phyloP scores from a whole-genome alignment of 2,797 vertebrate genomes.

The Pseudocheirus occidentalis region DNA sequence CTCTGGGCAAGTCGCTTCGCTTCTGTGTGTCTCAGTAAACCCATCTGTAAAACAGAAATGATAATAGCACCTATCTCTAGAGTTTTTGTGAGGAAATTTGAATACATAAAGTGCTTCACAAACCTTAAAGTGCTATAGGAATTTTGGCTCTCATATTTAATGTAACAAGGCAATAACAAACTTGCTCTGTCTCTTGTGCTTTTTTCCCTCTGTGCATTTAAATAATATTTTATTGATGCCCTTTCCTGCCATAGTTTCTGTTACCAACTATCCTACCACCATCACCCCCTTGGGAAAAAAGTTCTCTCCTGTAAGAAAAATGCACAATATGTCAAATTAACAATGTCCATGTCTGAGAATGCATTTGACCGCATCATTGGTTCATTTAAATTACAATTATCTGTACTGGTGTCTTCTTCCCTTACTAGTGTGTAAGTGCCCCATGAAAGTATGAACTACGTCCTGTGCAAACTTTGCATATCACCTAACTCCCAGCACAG shows the following conservation, averaged over 20 bases:
- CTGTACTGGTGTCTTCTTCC: neutral
- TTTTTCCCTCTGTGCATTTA: neutral
- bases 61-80: neutral
- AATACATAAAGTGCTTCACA: neutral
- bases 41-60: neutral
- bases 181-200: neutral
- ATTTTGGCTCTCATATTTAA: neutral
- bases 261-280: neutral
- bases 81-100: neutral
- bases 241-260: neutral
- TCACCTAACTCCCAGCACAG: neutral
- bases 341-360: neutral
- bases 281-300: neutral
- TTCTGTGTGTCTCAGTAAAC: neutral
- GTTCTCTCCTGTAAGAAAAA: neutral
- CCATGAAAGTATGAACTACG: neutral
- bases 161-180: neutral
- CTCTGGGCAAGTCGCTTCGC: neutral
- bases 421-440: neutral
- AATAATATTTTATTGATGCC: neutral
- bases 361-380: too few relatives aligned
- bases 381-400: neutral
- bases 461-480: neutral
- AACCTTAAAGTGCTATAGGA: neutral
- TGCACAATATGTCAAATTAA: neutral